These are phyloP conservation scores for Muraenolepis orangiensis DNA, from an alignment of 2,797 vertebrate species.

Conservation along the genomic window DNA sequence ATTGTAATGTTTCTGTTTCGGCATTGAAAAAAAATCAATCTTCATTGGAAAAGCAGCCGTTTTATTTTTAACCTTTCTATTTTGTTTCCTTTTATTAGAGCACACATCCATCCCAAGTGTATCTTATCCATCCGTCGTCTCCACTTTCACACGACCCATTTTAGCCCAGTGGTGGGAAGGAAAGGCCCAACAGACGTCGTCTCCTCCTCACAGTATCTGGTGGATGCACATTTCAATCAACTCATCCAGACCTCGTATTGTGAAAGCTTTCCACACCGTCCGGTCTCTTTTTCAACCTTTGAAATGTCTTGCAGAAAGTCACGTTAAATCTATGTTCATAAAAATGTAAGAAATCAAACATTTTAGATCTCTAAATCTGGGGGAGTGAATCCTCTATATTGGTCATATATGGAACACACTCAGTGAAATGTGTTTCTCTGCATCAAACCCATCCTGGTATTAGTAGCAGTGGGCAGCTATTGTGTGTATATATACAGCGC, in stretches of 20 bases:
- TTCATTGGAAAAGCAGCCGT: neutral
- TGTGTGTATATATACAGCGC: too few relatives aligned
- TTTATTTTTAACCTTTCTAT: neutral
- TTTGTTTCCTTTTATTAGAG: neutral
- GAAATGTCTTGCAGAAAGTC: neutral
- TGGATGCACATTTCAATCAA: neutral
- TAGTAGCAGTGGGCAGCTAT: too few relatives aligned
- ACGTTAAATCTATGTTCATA: neutral
- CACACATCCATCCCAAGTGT: neutral
- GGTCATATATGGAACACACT: too few relatives aligned
- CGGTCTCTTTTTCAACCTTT: neutral
- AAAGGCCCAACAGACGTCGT: neutral
- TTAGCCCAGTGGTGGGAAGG: neutral
- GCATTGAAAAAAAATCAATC: neutral
- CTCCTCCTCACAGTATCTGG: neutral
- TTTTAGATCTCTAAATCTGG: too few relatives aligned
- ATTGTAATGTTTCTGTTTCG: neutral
- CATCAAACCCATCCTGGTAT: too few relatives aligned
- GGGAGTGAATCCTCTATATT: too few relatives aligned
- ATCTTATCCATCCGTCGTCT: neutral
- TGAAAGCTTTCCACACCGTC: neutral
- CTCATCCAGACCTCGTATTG: neutral
- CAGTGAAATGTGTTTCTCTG: too few relatives aligned
- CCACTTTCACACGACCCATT: neutral
- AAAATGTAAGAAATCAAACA: neutral